Evolutionary conservation across 2,888 invertebrate genomes (phyloP).

Genomic region (Rhorus exstirpatorius): DNA sequence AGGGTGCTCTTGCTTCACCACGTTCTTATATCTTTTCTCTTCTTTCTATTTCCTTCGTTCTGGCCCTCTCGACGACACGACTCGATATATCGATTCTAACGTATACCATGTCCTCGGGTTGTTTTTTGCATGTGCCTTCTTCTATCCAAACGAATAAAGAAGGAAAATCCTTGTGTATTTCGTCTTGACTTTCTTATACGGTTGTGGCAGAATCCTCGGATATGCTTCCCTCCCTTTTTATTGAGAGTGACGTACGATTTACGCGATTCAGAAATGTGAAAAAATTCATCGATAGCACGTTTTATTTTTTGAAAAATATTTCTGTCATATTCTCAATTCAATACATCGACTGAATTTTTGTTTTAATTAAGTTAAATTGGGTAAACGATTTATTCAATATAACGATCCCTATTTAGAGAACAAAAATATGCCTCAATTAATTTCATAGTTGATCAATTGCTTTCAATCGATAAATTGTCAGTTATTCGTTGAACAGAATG

Average conservation of each 20-base stretch:
- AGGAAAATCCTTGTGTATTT: constrained; percentile 54
- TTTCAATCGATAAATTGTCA: too few relatives aligned
- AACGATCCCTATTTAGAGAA: too few relatives aligned
- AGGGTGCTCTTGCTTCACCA: constrained; percentile 36
- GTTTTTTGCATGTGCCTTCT: constrained; percentile 61
- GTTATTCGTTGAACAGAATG: too few relatives aligned
- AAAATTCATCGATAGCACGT: constrained; percentile 23
- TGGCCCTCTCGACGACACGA: constrained; percentile 27
- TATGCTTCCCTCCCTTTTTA: constrained; percentile 27
- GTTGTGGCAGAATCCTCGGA: constrained; percentile 49
- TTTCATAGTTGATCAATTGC: too few relatives aligned
- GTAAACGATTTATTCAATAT: too few relatives aligned
- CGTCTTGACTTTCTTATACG: constrained; percentile 57
- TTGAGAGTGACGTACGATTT: constrained; percentile 30
- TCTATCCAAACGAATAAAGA: constrained; percentile 61
- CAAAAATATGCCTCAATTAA: too few relatives aligned
- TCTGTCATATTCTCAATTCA: background rate
- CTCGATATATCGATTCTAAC: constrained; percentile 69
- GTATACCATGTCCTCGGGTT: constrained; percentile 64
- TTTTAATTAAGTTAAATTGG: too few relatives aligned
- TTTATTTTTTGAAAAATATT: constrained; percentile 6
- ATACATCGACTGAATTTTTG: too few relatives aligned
- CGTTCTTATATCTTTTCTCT: constrained; percentile 14
- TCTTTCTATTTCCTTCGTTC: constrained; percentile 32
- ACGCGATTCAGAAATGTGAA: constrained; percentile 20